A percentile compares a stretch with the other conserved stretches of the same genome.
These are phyloP conservation scores for Cathartes aura DNA, from an alignment of 2,113 vertebrate species.

Conservation along the genomic window DNA sequence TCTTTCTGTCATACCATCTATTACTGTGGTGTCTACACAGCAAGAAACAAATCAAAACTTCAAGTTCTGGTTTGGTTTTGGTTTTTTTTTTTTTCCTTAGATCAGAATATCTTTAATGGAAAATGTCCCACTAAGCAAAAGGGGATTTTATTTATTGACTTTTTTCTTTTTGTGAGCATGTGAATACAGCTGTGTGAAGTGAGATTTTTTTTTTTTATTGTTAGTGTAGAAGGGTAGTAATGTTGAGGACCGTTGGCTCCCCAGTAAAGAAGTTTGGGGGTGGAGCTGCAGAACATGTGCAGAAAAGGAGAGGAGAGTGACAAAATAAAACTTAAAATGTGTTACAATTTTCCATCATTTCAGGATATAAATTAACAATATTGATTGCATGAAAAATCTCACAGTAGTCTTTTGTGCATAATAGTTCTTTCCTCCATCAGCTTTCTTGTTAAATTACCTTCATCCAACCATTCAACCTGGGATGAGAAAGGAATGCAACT, in stretches of 20 bases:
- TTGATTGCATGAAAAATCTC: not conserved
- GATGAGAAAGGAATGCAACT: not conserved
- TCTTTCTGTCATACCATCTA: not conserved
- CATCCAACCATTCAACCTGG: not conserved
- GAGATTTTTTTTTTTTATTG: not conserved
- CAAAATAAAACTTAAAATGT: not conserved
- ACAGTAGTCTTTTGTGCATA: not conserved
- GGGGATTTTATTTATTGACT: not conserved
- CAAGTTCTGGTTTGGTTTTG: not conserved
- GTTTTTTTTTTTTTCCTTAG: not conserved
- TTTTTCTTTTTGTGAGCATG: not conserved
- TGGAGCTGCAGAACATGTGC: not conserved
- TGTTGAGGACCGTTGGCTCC: not conserved
- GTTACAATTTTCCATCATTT: not conserved
- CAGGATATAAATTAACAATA: not conserved
- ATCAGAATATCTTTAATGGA: not conserved
- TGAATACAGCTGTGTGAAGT: not conserved
- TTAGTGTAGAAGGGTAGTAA: not conserved
- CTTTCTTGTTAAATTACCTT: not conserved
- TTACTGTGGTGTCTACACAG: not conserved
- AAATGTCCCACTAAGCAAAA: not conserved
- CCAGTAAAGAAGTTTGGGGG: not conserved
- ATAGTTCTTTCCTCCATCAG: not conserved
- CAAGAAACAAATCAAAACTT: not conserved
- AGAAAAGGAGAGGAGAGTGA: not conserved